Evolutionary conservation across 2,113 vertebrate species (phyloP).

Genomic region (Rhinolophus sinicus): DNA sequence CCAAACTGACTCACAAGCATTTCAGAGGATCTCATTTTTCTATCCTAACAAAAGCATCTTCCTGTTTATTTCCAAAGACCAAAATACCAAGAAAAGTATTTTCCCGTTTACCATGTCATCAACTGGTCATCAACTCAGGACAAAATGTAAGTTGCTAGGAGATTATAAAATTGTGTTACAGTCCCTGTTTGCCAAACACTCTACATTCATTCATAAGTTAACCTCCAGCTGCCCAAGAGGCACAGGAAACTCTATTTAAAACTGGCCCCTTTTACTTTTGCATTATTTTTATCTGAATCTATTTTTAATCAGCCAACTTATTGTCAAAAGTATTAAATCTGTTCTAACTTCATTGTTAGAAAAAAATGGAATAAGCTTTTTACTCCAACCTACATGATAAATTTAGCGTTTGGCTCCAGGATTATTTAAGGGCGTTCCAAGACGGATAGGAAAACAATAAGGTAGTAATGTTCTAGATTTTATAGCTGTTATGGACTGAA

Average conservation of each 20-base stretch:
- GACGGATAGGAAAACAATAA: background rate
- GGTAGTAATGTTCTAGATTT: background rate
- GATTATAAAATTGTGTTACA: background rate
- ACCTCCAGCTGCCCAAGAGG: background rate
- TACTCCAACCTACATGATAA: background rate
- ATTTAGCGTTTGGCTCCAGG: background rate
- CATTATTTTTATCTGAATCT: slow-evolving; percentile 10
- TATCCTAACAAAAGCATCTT: background rate
- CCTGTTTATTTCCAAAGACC: slow-evolving; percentile 32
- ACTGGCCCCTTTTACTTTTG: background rate
- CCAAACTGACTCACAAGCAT: slow-evolving; percentile 27
- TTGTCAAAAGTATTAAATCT: background rate
- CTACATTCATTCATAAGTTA: slow-evolving; percentile 31
- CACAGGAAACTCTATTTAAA: slow-evolving; percentile 13
- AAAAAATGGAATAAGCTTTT: background rate
- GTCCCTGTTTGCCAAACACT: background rate
- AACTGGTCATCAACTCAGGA: background rate
- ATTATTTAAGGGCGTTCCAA: background rate
- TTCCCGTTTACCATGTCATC: background rate
- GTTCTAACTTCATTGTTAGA: background rate
- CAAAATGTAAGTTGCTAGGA: background rate
- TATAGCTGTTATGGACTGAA: background rate
- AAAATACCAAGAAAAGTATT: background rate
- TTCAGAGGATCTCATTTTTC: slow-evolving; percentile 19
- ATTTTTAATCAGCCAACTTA: background rate